phyloP scores from a whole-genome alignment of 2,113 vertebrate genomes.

The Actinemys pallida region DNA sequence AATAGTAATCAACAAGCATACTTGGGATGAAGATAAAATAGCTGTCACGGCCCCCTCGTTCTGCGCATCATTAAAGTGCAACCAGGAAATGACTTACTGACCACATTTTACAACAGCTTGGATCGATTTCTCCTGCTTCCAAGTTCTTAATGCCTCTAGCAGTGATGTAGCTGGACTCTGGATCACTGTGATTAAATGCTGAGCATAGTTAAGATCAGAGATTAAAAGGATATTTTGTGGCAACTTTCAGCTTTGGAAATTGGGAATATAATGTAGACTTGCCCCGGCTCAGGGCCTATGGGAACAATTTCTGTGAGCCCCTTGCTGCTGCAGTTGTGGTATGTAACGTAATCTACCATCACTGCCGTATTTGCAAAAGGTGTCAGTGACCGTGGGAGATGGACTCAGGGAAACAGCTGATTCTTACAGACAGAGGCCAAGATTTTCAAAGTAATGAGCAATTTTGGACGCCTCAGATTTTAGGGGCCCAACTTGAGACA shows the following conservation, averaged over 20 bases:
- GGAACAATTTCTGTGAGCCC: not conserved
- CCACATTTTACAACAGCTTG: not conserved
- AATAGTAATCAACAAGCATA: not conserved
- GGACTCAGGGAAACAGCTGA: too few relatives aligned
- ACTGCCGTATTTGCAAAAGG: too few relatives aligned
- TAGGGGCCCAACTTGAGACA: not conserved
- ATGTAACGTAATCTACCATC: too few relatives aligned
- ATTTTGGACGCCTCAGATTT: not conserved
- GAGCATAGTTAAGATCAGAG: not conserved
- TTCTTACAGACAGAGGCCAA: not conserved
- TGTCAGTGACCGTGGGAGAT: too few relatives aligned
- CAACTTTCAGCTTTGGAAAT: not conserved
- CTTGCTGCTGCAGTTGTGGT: too few relatives aligned
- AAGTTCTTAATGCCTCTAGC: not conserved
- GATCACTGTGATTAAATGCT: not conserved
- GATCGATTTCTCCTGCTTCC: not conserved
- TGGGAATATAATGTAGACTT: not conserved
- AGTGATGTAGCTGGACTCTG: not conserved
- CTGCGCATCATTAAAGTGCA: not conserved
- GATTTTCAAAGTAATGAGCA: not conserved
- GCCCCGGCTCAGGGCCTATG: not conserved
- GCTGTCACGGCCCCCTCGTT: not conserved
- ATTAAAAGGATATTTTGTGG: not conserved
- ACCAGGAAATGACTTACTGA: not conserved
- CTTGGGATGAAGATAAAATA: not conserved